Evolutionary conservation across 2,888 invertebrate species (phyloP).

Genomic region (Allophyes oxyacanthae): DNA sequence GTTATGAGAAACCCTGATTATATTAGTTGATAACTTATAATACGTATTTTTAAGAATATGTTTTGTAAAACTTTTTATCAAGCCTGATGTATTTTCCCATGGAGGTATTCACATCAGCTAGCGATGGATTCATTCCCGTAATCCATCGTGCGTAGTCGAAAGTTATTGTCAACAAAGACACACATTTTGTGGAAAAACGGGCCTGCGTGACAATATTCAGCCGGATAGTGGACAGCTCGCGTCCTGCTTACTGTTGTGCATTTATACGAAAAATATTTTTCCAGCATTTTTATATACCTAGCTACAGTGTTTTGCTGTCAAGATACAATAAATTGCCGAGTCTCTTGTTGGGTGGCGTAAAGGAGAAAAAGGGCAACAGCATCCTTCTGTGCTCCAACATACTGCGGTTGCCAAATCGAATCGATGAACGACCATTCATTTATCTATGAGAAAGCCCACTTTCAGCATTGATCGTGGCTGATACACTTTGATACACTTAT

Average conservation of each 20-base stretch:
- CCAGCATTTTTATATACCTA: neutral
- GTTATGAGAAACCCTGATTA: conserved; percentile 41
- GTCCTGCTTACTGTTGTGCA: conserved; percentile 37
- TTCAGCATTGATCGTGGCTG: too few relatives aligned
- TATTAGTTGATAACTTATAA: conserved; percentile 38
- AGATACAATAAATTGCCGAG: too few relatives aligned
- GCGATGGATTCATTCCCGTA: conserved; percentile 6
- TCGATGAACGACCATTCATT: too few relatives aligned
- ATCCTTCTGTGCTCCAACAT: too few relatives aligned
- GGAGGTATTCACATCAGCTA: conserved; percentile 1
- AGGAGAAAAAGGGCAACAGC: too few relatives aligned
- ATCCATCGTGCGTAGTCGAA: conserved; percentile 19
- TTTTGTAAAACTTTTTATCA: conserved; percentile 7
- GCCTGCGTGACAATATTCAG: conserved; percentile 26
- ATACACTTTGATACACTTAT: too few relatives aligned
- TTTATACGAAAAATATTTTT: conserved; percentile 35
- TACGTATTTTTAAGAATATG: conserved; percentile 7
- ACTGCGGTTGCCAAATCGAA: too few relatives aligned
- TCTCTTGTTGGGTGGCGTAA: too few relatives aligned
- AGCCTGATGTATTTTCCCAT: conserved; percentile 12
- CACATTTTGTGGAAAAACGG: conserved; percentile 37
- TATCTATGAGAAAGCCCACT: too few relatives aligned
- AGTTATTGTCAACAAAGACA: conserved; percentile 44
- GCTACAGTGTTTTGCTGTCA: too few relatives aligned
- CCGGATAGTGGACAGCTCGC: conserved; percentile 26